Evolutionary conservation across 2,797 vertebrate species (phyloP).

Genomic region (Limnodromus scolopaceus): DNA sequence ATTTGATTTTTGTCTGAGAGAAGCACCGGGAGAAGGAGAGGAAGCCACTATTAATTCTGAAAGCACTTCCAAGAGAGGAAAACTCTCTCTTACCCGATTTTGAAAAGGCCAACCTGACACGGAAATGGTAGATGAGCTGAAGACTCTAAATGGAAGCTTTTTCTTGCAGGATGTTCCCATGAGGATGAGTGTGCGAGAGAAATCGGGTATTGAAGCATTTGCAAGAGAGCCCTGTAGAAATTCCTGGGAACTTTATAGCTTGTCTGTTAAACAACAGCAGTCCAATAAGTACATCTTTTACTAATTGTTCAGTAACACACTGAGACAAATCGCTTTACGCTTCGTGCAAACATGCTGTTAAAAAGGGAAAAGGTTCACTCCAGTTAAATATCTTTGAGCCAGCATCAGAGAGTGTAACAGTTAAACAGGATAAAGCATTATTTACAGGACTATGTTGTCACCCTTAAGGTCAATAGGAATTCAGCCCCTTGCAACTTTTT

Average conservation of each 20-base stretch:
- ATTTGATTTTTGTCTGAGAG: background rate
- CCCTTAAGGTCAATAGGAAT: constrained; percentile 41
- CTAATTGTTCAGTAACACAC: constrained; percentile 1
- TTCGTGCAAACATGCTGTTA: background rate
- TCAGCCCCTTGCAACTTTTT: constrained; percentile 64
- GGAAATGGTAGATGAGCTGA: background rate
- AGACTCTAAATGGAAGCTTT: background rate
- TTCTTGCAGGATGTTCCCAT: background rate
- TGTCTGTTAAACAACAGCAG: background rate
- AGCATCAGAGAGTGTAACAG: background rate
- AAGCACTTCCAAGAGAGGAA: background rate
- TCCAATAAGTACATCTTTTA: background rate
- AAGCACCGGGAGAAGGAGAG: background rate
- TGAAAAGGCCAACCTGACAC: background rate
- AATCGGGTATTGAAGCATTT: background rate
- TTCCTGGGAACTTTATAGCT: background rate
- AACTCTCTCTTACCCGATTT: background rate
- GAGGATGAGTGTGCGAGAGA: background rate
- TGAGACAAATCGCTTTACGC: background rate
- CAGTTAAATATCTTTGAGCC: background rate
- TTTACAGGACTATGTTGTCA: constrained; percentile 50
- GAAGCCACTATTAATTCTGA: background rate
- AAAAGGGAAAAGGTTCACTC: background rate
- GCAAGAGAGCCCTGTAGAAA: background rate
- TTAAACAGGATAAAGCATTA: constrained; percentile 16